Conservation (phyloP, 2,888 invertebrate species). For the Ophraella communa region DNA sequence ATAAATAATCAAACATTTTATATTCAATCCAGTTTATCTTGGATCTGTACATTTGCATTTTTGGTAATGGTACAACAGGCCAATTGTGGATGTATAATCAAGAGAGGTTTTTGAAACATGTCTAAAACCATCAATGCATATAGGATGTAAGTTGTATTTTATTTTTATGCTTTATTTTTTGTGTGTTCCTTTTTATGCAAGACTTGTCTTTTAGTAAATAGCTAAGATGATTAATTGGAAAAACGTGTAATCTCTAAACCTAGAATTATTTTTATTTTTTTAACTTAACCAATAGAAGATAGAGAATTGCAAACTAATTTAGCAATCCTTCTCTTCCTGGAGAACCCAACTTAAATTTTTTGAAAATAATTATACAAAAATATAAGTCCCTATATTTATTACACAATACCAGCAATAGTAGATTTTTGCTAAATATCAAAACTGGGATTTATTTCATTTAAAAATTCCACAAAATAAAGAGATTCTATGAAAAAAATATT, state of each 20-base stretch:
- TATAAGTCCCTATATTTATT: too few relatives aligned
- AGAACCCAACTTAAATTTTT: too few relatives aligned
- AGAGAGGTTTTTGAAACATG: constrained; percentile 61
- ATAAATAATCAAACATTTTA: constrained; percentile 7
- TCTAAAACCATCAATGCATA: constrained; percentile 90
- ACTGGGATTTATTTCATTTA: too few relatives aligned
- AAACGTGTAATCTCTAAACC: neutral
- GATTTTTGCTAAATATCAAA: too few relatives aligned
- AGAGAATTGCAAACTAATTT: too few relatives aligned
- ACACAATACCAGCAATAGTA: too few relatives aligned
- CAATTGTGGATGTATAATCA: constrained; percentile 33
- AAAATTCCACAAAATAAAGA: too few relatives aligned
- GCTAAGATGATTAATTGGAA: neutral
- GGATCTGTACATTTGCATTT: constrained; percentile 17
- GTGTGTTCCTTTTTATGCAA: constrained; percentile 8
- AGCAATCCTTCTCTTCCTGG: too few relatives aligned
- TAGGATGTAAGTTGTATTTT: constrained; percentile 78
- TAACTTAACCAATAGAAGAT: too few relatives aligned
- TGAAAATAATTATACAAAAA: too few relatives aligned
- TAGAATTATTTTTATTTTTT: too few relatives aligned
- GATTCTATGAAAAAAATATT: too few relatives aligned
- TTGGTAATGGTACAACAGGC: constrained; percentile 43
- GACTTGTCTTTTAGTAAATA: neutral
- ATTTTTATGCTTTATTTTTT: constrained; percentile 40
- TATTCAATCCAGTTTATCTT: constrained; percentile 17